Evolutionary conservation across 2,797 vertebrate genomes (phyloP).

Genomic region (Amniataba percoides): DNA sequence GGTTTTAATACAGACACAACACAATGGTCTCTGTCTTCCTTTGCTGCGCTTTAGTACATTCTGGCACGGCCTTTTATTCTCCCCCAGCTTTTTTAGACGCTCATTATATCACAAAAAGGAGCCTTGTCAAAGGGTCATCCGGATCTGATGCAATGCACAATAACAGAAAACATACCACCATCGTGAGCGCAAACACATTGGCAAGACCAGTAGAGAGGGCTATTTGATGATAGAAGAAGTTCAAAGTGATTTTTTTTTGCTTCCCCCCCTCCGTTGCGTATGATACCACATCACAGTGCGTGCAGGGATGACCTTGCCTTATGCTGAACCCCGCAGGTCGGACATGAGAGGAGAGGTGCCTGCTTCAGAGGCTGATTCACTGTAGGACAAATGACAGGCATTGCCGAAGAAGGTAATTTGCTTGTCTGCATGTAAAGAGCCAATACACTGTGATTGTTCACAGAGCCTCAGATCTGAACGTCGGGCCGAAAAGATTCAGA

Average conservation of each 20-base stretch:
- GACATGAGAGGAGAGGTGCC: slow-evolving; percentile 72
- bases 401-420: slow-evolving; percentile 75
- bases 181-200: slow-evolving; percentile 77
- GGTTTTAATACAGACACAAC: slow-evolving; percentile 83
- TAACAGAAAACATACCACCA: slow-evolving; percentile 85
- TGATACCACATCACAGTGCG: slow-evolving; percentile 78
- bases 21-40: slow-evolving; percentile 80
- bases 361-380: slow-evolving; percentile 72
- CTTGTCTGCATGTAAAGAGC: slow-evolving; percentile 71
- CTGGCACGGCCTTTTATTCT: slow-evolving; percentile 78
- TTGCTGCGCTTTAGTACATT: slow-evolving; percentile 72
- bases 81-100: slow-evolving; percentile 65
- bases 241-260: slow-evolving; percentile 68
- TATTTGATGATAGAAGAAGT: slow-evolving; percentile 79
- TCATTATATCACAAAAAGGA: slow-evolving; percentile 83
- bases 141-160: slow-evolving; percentile 81
- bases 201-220: slow-evolving; percentile 68
- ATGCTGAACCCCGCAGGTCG: slow-evolving; percentile 67
- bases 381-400: slow-evolving; percentile 78
- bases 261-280: slow-evolving; percentile 33
- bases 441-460: slow-evolving; percentile 67
- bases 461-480: slow-evolving; percentile 59
- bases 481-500: slow-evolving; percentile 42
- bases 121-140: slow-evolving; percentile 80
- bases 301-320: slow-evolving; percentile 68